Evolutionary conservation across 2,113 vertebrate genomes (phyloP).

Genomic region (Sus scrofa): DNA sequence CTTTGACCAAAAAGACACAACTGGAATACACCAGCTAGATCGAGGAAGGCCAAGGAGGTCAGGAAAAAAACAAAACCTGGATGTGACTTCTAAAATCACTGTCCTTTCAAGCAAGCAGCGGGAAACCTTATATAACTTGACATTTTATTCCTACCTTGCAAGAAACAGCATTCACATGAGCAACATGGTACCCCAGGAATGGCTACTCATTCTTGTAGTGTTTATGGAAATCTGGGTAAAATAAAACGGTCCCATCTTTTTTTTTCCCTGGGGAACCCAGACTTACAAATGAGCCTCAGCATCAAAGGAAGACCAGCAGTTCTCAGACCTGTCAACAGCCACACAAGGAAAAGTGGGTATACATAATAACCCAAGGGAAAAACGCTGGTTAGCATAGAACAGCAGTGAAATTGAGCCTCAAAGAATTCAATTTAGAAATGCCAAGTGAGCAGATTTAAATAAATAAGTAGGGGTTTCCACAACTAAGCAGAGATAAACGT

Average conservation of each 20-base stretch:
- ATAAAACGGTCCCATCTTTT: background rate
- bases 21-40: background rate
- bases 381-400: background rate
- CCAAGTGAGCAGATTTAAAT: background rate
- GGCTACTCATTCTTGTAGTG: background rate
- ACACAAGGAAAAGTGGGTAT: background rate
- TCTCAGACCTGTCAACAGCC: background rate
- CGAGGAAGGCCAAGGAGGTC: background rate
- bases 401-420: background rate
- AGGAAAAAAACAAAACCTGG: background rate
- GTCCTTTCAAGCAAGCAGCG: background rate
- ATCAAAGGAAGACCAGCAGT: background rate
- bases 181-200: background rate
- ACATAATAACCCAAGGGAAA: background rate
- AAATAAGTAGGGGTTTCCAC: background rate
- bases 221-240: background rate
- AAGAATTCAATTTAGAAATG: constrained; percentile 21
- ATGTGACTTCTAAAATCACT: background rate
- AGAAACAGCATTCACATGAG: background rate
- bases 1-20: background rate
- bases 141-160: background rate
- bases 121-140: background rate
- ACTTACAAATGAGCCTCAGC: background rate
- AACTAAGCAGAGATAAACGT: constrained; percentile 37
- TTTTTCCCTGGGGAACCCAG: background rate